Evolutionary conservation across 2,113 vertebrate species (phyloP), one percentile per base, ranked within the genome.

Genomic region (Misgurnus anguillicaudatus): DNA sequence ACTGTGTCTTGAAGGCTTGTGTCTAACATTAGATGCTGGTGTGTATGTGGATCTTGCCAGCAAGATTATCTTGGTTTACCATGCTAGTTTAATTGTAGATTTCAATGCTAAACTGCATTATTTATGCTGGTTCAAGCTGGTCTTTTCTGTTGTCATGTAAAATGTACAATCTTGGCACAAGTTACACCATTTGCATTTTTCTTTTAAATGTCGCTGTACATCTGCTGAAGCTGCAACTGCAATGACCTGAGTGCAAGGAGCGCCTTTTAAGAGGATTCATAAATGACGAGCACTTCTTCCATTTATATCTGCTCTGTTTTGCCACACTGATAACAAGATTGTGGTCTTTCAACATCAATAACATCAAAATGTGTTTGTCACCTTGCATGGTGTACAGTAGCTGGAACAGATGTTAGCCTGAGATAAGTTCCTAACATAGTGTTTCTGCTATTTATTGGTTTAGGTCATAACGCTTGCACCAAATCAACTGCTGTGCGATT

Each of bases 111-210:
- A 31, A 31, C 24, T 4, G 9, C 47, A 48, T 48, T 48, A 9
- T 48, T 13, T 48, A 48, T 48, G 11, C 11, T 13, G 45, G 9
- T 47, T 47, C 53, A 58, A 16, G 16, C 17, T 13, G 53, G 55
- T 19, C 38, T 60, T 58, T 58, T 73, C 17, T 21, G 19, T 58
- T 60, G 36, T 72, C 45, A 55, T 73, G 60, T 42, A 60, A 72
- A 5, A 53, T 53, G 51, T 53, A 55, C 16, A 71, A 41, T 51
- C 16, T 41, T 72, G 53, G 69, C 69, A 3, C 51, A 11, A 13
- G 69, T 61, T 38, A 58, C 61, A 61, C 45, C 45, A 61, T 61
- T 61, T 45, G 71, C 57, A 60, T 31, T 74, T 74, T 57, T 61
- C 55, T 58, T 58, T 72, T 58, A 9, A 42, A 72, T 57, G 16